Conservation (phyloP, 35 echinoderm and acorn worm genomes). For the Anneissia japonica region DNA sequence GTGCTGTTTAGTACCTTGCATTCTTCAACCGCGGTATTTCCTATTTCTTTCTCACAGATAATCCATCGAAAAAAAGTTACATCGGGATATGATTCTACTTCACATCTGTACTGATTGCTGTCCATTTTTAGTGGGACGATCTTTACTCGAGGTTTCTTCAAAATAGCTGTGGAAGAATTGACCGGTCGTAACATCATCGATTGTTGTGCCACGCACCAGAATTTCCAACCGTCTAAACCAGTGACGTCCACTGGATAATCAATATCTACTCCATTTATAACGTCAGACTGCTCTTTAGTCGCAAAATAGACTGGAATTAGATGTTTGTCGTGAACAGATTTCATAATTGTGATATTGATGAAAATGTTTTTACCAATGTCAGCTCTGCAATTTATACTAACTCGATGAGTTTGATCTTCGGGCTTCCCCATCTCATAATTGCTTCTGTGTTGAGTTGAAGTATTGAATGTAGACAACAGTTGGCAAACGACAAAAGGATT, state of each 20-base stretch:
- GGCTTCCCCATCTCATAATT: too few species aligned
- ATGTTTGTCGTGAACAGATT: neutral
- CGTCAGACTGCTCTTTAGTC: neutral
- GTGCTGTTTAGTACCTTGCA: too few species aligned
- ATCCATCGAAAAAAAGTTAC: neutral
- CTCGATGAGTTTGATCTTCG: too few species aligned
- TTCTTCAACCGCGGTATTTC: too few species aligned
- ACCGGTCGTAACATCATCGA: neutral
- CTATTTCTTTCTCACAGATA: neutral
- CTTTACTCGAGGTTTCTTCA: neutral
- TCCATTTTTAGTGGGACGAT: neutral
- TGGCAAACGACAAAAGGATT: too few species aligned
- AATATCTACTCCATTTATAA: neutral
- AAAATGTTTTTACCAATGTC: neutral
- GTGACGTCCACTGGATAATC: neutral
- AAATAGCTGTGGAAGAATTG: neutral
- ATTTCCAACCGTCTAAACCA: neutral
- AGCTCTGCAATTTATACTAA: neutral
- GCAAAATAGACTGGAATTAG: neutral
- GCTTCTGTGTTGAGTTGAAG: too few species aligned
- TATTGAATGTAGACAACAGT: too few species aligned
- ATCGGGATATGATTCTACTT: neutral
- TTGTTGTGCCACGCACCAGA: neutral
- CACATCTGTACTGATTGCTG: neutral
- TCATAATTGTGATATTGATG: neutral